Evolutionary conservation across 2,797 vertebrate genomes (phyloP).

Genomic region (Poecilia gillii): DNA sequence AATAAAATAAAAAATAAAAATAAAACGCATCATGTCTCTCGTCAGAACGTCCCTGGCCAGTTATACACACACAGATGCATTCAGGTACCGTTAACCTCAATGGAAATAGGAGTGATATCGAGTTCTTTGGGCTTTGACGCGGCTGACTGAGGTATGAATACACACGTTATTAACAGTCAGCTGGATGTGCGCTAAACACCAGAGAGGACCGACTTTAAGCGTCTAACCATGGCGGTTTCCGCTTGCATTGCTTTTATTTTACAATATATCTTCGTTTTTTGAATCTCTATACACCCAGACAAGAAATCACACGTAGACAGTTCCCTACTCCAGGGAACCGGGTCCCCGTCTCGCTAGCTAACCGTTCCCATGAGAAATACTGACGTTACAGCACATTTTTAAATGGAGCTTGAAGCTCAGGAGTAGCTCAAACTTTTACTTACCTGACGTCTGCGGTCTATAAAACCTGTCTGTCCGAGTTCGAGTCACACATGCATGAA

Average conservation of each 20-base stretch:
- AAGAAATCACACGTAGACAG: constrained; percentile 85
- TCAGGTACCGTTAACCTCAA: constrained; percentile 78
- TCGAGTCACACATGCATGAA: constrained; percentile 85
- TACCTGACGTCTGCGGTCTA: constrained; percentile 87
- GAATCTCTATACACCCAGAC: constrained; percentile 85
- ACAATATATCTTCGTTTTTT: constrained; percentile 61
- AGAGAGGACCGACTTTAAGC: constrained; percentile 76
- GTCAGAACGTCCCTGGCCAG: constrained; percentile 77
- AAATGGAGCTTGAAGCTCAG: constrained; percentile 83
- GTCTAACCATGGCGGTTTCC: constrained; percentile 77
- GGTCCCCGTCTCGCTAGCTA: constrained; percentile 79
- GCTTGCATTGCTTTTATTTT: constrained; percentile 73
- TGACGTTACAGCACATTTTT: constrained; percentile 84
- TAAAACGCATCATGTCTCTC: constrained; percentile 73
- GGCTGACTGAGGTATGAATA: constrained; percentile 81
- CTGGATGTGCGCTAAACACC: constrained; percentile 78
- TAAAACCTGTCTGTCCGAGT: constrained; percentile 85
- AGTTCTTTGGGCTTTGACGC: constrained; percentile 85
- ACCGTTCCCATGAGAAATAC: constrained; percentile 82
- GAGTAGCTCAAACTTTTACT: constrained; percentile 83
- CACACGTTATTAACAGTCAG: constrained; percentile 84
- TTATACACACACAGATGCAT: constrained; percentile 82
- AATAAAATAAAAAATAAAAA: constrained; percentile 36
- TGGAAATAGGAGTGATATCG: constrained; percentile 80
- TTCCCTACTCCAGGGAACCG: constrained; percentile 74